Evolutionary conservation across 2,113 vertebrate genomes (phyloP).

Genomic region (Puntigrus tetrazona): DNA sequence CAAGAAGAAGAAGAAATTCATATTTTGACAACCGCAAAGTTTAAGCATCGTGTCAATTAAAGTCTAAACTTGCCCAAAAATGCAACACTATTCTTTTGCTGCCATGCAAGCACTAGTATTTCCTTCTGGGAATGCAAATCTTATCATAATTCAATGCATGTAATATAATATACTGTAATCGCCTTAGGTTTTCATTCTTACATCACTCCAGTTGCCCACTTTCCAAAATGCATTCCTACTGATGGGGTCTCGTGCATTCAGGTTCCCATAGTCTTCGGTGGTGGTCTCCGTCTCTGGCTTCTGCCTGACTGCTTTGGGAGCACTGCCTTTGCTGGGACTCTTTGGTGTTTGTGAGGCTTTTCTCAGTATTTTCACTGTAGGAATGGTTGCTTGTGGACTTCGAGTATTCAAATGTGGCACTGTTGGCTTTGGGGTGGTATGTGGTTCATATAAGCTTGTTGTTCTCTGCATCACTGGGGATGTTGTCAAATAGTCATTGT

Average conservation of each 20-base stretch:
- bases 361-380: slow-evolving; percentile 37
- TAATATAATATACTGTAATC: neutral
- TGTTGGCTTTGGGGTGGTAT: neutral
- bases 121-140: neutral
- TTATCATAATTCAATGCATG: neutral
- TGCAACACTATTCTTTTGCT: neutral
- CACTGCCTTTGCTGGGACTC: slow-evolving; percentile 40
- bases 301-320: neutral
- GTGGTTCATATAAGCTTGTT: neutral
- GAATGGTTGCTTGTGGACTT: slow-evolving; percentile 12
- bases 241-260: slow-evolving; percentile 53
- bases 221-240: slow-evolving; percentile 77
- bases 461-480: neutral
- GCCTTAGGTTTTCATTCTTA: slow-evolving; percentile 58
- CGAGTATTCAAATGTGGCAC: neutral
- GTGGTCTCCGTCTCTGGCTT: slow-evolving; percentile 33
- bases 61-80: neutral
- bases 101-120: neutral
- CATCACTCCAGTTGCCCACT: slow-evolving; percentile 90
- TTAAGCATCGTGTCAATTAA: neutral
- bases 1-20: neutral
- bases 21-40: neutral
- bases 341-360: slow-evolving; percentile 51
- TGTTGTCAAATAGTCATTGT: neutral
- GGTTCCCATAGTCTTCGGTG: slow-evolving; percentile 55